phyloP scores from a whole-genome alignment of 2,797 vertebrate genomes.

The Mionectes olivaceus region DNA sequence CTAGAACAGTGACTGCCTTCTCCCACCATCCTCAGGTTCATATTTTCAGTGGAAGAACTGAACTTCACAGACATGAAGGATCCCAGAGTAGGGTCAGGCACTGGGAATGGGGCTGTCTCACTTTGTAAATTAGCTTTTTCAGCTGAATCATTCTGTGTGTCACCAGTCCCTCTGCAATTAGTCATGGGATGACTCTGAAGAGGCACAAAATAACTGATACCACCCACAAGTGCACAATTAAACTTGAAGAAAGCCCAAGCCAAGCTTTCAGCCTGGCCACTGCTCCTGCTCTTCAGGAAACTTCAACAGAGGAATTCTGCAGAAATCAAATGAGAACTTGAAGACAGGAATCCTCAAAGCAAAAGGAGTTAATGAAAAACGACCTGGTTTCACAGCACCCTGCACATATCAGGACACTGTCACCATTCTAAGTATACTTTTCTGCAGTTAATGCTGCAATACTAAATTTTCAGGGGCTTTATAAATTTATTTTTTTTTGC shows the following conservation, averaged over 20 bases:
- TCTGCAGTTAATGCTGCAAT: background rate
- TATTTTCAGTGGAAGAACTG: background rate
- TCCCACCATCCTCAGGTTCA: background rate
- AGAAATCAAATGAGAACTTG: background rate
- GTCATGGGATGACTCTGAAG: background rate
- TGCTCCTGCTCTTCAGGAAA: background rate
- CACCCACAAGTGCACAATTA: background rate
- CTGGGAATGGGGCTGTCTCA: background rate
- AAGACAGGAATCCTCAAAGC: background rate
- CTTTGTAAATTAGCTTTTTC: background rate
- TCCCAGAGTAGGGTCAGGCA: background rate
- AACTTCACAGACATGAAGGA: background rate
- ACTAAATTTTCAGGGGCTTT: fast-evolving
- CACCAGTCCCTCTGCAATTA: background rate
- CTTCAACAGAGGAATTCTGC: background rate
- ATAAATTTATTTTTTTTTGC: background rate
- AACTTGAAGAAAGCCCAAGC: background rate
- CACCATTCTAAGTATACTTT: background rate
- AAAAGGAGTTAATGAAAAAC: background rate
- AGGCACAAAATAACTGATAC: background rate
- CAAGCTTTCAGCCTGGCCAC: background rate
- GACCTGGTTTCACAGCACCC: background rate
- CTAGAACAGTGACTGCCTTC: background rate
- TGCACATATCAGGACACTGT: background rate
- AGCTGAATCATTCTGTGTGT: background rate